Conservation (phyloP, 2,888 invertebrate species). For the Archips xylosteana region DNA sequence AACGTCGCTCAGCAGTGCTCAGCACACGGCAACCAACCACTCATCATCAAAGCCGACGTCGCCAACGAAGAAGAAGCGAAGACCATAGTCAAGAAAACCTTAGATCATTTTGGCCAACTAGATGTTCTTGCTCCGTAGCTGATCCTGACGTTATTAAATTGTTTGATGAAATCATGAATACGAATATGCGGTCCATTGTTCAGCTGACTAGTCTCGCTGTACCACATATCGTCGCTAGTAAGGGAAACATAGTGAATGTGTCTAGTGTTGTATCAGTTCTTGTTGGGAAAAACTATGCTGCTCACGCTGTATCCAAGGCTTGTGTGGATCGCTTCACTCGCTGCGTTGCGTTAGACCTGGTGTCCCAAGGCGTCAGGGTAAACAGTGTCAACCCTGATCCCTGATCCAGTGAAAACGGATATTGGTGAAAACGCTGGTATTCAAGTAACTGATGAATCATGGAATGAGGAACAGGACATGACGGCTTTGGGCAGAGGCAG, state of each 20-base stretch:
- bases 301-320: constrained; percentile 89
- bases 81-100: constrained; percentile 51
- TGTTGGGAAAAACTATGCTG: constrained; percentile 33
- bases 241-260: constrained; percentile 62
- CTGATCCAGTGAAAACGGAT: constrained; percentile 87
- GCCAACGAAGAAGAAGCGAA: constrained; percentile 52
- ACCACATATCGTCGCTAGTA: constrained; percentile 55
- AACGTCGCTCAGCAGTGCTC: constrained; percentile 49
- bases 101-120: constrained; percentile 55
- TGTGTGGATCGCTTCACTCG: constrained; percentile 90
- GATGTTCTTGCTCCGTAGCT: constrained; percentile 54
- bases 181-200: constrained; percentile 55
- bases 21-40: constrained; percentile 47
- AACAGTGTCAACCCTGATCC: constrained; percentile 90
- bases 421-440: constrained; percentile 43
- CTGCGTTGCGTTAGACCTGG: constrained; percentile 88
- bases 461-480: constrained; percentile 16
- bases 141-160: constrained; percentile 49
- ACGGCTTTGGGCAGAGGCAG: constrained; percentile 52
- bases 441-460: not conserved
- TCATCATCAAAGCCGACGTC: constrained; percentile 56
- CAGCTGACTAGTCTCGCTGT: constrained; percentile 54
- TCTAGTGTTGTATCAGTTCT: constrained; percentile 54
- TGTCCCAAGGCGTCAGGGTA: constrained; percentile 85
- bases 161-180: constrained; percentile 55